A percentile compares a stretch with the other conserved stretches of the same genome.
Evolutionary conservation across 1,140 invertebrate species (phyloP).

Genomic region (Dendroctonus ponderosae): DNA sequence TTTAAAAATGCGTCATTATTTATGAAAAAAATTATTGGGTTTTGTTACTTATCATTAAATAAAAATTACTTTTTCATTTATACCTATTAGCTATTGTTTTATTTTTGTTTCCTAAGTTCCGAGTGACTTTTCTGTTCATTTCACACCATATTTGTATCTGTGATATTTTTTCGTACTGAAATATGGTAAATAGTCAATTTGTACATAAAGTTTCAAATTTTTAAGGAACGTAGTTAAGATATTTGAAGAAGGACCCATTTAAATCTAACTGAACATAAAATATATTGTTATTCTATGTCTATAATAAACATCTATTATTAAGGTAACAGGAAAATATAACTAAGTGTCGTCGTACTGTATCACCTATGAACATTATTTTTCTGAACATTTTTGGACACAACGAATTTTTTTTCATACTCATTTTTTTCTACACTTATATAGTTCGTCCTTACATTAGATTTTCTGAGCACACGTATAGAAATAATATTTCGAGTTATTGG

Average conservation of each 20-base stretch:
- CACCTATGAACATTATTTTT: conserved; percentile 24
- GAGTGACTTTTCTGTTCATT: conserved; percentile 30
- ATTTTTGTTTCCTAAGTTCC: conserved; percentile 34
- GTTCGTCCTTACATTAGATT: conserved; percentile 30
- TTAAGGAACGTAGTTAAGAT: conserved; percentile 35
- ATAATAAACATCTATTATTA: conserved; percentile 32
- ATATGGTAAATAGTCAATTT: conserved; percentile 47
- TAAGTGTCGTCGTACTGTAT: conserved; percentile 31
- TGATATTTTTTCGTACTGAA: conserved; percentile 49
- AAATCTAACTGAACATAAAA: conserved; percentile 33
- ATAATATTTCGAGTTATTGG: conserved; percentile 46
- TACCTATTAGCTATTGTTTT: conserved; percentile 36
- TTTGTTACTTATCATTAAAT: conserved; percentile 49
- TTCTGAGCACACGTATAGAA: conserved; percentile 38
- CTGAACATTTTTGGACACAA: conserved; percentile 21
- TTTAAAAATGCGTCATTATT: conserved; percentile 46
- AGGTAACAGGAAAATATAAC: conserved; percentile 29
- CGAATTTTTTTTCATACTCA: conserved; percentile 17
- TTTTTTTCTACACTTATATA: conserved; percentile 35
- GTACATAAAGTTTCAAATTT: conserved; percentile 43
- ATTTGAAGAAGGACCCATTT: conserved; percentile 35
- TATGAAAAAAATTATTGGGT: conserved; percentile 44
- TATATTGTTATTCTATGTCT: conserved; percentile 36
- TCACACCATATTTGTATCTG: conserved; percentile 43
- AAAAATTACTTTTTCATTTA: conserved; percentile 45